Conservation (phyloP, 2,113 vertebrate genomes). For the Rhinolophus sinicus region DNA sequence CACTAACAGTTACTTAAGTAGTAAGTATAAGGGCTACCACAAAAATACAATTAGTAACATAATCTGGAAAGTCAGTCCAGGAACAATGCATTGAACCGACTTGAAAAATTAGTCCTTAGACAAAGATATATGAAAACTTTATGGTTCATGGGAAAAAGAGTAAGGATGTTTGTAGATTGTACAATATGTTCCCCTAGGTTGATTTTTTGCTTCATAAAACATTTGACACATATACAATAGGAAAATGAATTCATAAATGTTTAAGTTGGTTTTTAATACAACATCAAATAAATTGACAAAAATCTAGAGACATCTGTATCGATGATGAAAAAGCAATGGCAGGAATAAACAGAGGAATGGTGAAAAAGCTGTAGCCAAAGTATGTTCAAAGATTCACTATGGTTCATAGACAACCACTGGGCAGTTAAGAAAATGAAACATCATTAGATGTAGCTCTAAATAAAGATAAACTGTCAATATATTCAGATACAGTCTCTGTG, state of each 20-base stretch:
- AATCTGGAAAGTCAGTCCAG: neutral
- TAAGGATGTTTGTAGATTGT: slow-evolving; percentile 42
- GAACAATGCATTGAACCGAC: neutral
- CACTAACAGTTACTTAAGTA: neutral
- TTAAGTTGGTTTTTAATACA: slow-evolving; percentile 62
- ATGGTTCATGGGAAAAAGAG: neutral
- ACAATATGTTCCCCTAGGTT: neutral
- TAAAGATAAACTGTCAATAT: neutral
- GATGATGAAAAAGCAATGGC: slow-evolving; percentile 56
- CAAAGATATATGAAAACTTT: slow-evolving; percentile 56
- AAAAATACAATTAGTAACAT: slow-evolving; percentile 43
- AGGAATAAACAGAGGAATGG: neutral
- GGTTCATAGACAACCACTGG: neutral
- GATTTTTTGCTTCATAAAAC: slow-evolving; percentile 74
- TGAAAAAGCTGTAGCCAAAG: neutral
- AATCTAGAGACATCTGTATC: slow-evolving; percentile 61
- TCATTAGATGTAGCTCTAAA: slow-evolving; percentile 10
- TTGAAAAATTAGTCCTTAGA: slow-evolving; percentile 56
- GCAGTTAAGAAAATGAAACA: slow-evolving; percentile 27
- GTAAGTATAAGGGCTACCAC: neutral
- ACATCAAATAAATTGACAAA: slow-evolving; percentile 70
- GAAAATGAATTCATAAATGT: slow-evolving; percentile 56
- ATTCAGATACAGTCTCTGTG: neutral
- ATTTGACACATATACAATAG: slow-evolving; percentile 57
- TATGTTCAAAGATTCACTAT: neutral